Evolutionary conservation across 2,888 invertebrate genomes (phyloP).

Genomic region (Nomada hirtipes): DNA sequence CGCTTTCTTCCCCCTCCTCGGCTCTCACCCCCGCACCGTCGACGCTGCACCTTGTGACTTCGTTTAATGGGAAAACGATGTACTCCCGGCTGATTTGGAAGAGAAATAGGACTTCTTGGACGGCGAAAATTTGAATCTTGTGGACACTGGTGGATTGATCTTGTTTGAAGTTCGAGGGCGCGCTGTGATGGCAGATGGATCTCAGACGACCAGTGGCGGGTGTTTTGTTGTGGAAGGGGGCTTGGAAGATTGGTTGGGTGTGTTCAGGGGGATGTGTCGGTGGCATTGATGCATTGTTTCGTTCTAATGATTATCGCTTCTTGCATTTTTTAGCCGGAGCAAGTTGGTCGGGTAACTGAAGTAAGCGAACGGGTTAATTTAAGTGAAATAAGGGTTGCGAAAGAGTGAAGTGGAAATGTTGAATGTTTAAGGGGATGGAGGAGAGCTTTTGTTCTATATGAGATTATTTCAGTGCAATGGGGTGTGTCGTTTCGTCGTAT

Average conservation of each 20-base stretch:
- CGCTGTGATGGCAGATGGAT: neutral
- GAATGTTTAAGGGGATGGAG: neutral
- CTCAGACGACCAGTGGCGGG: neutral
- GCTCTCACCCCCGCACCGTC: neutral
- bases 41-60: slow-evolving; percentile 28
- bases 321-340: neutral
- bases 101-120: slow-evolving; percentile 7
- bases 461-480: neutral
- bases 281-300: slow-evolving; percentile 44
- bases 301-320: slow-evolving; percentile 27
- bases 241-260: neutral
- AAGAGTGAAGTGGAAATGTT: neutral
- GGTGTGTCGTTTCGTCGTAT: neutral
- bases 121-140: neutral
- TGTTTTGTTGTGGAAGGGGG: slow-evolving; percentile 4
- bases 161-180: neutral
- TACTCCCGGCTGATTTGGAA: slow-evolving; percentile 36
- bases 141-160: neutral
- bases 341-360: neutral
- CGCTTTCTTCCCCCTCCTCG: neutral
- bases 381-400: neutral
- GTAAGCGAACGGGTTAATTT: too few species aligned
- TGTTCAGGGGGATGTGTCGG: neutral
- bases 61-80: slow-evolving; percentile 69
- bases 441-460: neutral